phyloP scores from a whole-genome alignment of 2,797 vertebrate genomes.

The Gobionotothen gibberifrons region DNA sequence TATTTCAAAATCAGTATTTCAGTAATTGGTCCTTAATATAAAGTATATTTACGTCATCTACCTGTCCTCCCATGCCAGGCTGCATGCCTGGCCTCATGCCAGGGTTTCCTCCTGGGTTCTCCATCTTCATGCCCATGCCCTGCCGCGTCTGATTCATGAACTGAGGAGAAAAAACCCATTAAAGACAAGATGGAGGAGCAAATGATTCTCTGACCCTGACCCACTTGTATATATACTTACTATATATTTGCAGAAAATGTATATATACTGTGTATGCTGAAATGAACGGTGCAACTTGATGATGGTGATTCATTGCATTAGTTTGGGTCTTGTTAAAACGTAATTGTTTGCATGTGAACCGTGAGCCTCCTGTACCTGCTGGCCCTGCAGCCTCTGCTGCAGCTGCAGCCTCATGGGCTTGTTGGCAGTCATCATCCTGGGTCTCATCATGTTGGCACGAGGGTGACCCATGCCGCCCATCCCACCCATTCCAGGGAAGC shows the following conservation, averaged over 20 bases:
- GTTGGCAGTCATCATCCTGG: constrained; percentile 89
- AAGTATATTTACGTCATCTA: constrained; percentile 48
- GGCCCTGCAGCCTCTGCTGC: constrained; percentile 96
- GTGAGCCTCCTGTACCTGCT: constrained; percentile 86
- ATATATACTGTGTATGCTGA: background rate
- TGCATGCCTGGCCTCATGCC: constrained; percentile 92
- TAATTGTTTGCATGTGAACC: background rate
- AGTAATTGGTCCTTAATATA: background rate
- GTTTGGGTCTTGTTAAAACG: too few relatives aligned
- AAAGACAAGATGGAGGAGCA: constrained; percentile 9
- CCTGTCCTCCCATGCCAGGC: constrained; percentile 85
- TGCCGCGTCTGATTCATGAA: constrained; percentile 96
- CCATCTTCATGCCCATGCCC: constrained; percentile 92
- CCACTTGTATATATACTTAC: background rate
- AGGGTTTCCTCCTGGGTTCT: constrained; percentile 84
- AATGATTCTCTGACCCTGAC: background rate
- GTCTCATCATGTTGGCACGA: constrained; percentile 88
- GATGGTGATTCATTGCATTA: too few relatives aligned
- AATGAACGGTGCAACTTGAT: background rate
- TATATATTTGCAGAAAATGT: background rate
- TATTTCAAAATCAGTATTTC: background rate
- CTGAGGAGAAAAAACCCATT: constrained; percentile 74
- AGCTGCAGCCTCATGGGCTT: constrained; percentile 96
- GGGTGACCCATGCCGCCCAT: constrained; percentile 92
- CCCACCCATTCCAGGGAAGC: constrained; percentile 87